These are phyloP conservation scores for Lithophane socia DNA, from an alignment of 2,888 invertebrate species.

Conservation along the genomic window DNA sequence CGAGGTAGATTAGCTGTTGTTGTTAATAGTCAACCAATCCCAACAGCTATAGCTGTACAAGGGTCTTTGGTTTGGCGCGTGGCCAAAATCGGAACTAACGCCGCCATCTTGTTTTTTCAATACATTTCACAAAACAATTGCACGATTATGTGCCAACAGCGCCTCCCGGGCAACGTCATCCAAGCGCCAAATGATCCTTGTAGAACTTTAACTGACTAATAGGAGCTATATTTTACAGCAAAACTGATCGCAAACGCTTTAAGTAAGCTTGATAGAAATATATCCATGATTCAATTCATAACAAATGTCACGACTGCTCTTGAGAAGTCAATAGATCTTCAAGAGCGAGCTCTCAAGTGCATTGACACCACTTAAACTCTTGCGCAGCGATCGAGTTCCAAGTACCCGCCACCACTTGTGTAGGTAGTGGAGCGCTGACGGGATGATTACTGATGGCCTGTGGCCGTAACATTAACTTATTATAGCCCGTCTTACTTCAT, in stretches of 20 bases:
- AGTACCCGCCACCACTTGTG: constrained; percentile 18
- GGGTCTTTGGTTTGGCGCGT: not conserved
- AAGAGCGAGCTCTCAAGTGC: constrained; percentile 35
- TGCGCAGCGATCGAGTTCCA: constrained; percentile 33
- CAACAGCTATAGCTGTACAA: not conserved
- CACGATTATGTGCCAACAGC: no score
- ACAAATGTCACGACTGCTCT: constrained; percentile 12
- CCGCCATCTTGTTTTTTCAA: not conserved
- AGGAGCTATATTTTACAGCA: not conserved
- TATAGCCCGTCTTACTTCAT: constrained; percentile 8
- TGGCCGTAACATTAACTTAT: constrained; percentile 44
- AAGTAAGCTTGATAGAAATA: not conserved
- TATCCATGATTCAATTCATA: not conserved
- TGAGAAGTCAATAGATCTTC: constrained; percentile 30
- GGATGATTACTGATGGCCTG: constrained; percentile 40
- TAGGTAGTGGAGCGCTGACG: constrained; percentile 24
- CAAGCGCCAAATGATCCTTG: not conserved
- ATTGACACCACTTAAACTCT: constrained; percentile 52
- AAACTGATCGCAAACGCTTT: not conserved
- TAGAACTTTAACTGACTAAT: not conserved
- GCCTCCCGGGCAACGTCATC: not conserved
- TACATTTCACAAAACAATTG: no score
- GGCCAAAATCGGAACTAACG: not conserved
- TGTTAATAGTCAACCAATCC: not conserved
- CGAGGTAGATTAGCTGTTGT: no score